Percentiles rank a stretch among this genome's conserved stretches.
phyloP scores from a whole-genome alignment of 1,140 invertebrate species.

The Arctopsyche grandis region DNA sequence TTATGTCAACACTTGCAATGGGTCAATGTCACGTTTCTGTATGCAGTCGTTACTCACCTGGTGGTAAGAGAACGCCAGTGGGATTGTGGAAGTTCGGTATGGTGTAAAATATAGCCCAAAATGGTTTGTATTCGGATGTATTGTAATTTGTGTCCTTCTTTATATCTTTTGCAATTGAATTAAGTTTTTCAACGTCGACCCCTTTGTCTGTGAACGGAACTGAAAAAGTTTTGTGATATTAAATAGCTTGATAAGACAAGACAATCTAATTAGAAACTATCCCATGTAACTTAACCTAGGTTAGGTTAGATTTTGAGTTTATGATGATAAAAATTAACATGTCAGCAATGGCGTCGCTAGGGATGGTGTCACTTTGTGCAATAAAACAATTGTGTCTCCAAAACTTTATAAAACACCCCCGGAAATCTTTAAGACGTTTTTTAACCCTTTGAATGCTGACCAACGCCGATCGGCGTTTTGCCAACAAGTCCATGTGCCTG shows the following conservation, averaged over 20 bases:
- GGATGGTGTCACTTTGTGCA: too few species aligned
- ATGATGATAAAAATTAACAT: too few species aligned
- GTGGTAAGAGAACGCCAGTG: slow-evolving; percentile 67
- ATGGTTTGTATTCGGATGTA: slow-evolving; percentile 63
- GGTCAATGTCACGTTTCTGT: neutral
- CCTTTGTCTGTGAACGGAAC: slow-evolving; percentile 68
- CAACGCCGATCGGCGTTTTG: too few species aligned
- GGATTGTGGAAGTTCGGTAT: slow-evolving; percentile 77
- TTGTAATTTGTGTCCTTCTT: slow-evolving; percentile 20
- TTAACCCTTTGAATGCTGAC: too few species aligned
- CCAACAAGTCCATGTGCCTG: too few species aligned
- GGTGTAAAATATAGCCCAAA: slow-evolving; percentile 72
- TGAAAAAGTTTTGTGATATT: slow-evolving; percentile 63
- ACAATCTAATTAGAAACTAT: too few species aligned
- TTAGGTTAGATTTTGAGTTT: too few species aligned
- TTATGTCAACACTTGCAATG: slow-evolving; percentile 1
- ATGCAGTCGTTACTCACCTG: slow-evolving; percentile 65
- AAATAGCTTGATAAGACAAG: slow-evolving; percentile 2
- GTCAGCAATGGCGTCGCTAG: too few species aligned
- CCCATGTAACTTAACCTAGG: too few species aligned
- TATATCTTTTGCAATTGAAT: slow-evolving; percentile 15
- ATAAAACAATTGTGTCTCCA: too few species aligned
- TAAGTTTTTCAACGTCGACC: slow-evolving; percentile 65
- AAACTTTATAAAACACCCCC: too few species aligned
- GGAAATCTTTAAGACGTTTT: too few species aligned